These are phyloP conservation scores for Geotrupes spiniger DNA, from an alignment of 2,888 invertebrate species.

Conservation along the genomic window DNA sequence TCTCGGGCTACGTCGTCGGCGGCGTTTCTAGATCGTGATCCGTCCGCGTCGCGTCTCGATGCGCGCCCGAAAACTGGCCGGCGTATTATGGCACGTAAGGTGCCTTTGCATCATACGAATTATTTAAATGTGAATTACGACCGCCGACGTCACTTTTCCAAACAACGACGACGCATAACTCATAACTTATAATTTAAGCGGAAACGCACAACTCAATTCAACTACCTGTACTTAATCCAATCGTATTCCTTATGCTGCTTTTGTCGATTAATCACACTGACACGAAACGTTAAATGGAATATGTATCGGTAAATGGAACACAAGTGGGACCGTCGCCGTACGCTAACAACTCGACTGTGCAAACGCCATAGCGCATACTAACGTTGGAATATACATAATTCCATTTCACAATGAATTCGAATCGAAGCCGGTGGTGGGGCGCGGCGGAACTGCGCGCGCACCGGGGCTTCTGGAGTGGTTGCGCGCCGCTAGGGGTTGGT, in stretches of 20 bases:
- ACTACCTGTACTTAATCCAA: too few species aligned
- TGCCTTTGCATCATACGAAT: too few species aligned
- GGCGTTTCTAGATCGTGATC: background rate
- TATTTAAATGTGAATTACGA: too few species aligned
- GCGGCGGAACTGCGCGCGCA: constrained; percentile 24
- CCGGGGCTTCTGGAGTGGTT: too few species aligned
- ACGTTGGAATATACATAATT: constrained; percentile 5
- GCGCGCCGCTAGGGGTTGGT: too few species aligned
- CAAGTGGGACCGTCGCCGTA: constrained; percentile 10
- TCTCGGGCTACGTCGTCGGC: too few species aligned
- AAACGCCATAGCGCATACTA: constrained; percentile 18
- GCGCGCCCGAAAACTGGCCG: too few species aligned
- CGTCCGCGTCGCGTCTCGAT: background rate
- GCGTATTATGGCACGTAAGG: too few species aligned
- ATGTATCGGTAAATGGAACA: constrained; percentile 13
- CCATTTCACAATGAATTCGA: constrained; percentile 16
- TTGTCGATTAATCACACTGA: constrained; percentile 8
- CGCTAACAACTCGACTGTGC: constrained; percentile 13
- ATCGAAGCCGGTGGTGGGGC: constrained; percentile 18
- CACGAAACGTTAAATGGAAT: constrained; percentile 14
- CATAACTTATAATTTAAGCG: too few species aligned
- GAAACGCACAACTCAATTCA: too few species aligned
- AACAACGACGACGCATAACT: too few species aligned
- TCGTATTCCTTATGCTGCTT: constrained; percentile 11
- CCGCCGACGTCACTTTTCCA: too few species aligned